Evolutionary conservation across 2,888 invertebrate species (phyloP), one percentile per base, ranked within the genome.

Genomic region (Drosophila parthenogenetica): DNA sequence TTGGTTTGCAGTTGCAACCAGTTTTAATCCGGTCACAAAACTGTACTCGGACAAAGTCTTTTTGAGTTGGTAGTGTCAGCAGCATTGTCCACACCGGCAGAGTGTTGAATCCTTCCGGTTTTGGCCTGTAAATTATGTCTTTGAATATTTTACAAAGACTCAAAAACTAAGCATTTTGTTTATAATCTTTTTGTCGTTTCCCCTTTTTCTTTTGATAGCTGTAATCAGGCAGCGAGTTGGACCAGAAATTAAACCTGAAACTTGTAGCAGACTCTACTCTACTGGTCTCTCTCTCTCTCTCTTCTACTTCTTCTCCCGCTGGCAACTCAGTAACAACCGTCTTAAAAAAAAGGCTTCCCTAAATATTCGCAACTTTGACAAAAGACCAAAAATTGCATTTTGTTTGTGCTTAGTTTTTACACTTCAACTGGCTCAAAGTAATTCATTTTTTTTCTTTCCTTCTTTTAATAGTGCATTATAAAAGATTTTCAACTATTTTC

Each of bases 91-190:
- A 40, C 48, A 35, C 22, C 14, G 39, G n/a, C 10, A 37, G 48
- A 55, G 54, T 50, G 37, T 45, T 53, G 35, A 13, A 55, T 51
- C 55, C 46, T 64, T 51, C 60, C 57, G 73, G 45, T 57, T 40
- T 61, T 25, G 25, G 50, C 65, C 76, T 82, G 77, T 86, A 83
- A 88, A 82, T 82, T 86, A 82, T 88, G 84, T 86, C 69, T 70
- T 88, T 86, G 83, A 86, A 88, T 82, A 83, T 82, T 82, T 88
- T 51, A 86, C 81, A 86, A 83, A 86, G 81, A 88, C 84, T 76
- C 79, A 85, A 81, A 85, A 79, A 85, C 80, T 65, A 82, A 62
- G 70, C 70, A 75, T 71, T 86, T 81, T 83, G 81, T 72, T 79
- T 85, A 88, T 75, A 87, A 75, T 87, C 87, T 83, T 76, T 65